Conservation (phyloP, 1,140 invertebrate species). For the Megathymus violae region DNA sequence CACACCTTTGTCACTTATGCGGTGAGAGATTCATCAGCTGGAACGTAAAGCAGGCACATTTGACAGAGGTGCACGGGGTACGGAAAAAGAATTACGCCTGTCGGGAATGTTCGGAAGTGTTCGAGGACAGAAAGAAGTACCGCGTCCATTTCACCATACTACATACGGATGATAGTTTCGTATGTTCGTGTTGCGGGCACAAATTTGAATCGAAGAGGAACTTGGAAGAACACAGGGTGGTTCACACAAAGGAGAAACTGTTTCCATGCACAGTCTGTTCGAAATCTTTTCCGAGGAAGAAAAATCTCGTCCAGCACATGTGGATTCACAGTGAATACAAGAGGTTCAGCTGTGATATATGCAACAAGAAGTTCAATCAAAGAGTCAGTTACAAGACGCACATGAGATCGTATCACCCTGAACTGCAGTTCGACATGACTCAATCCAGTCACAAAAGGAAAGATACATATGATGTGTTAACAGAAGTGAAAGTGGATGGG, state of each 20-base stretch:
- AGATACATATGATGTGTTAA: slow-evolving; percentile 52
- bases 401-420: slow-evolving; percentile 66
- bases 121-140: slow-evolving; percentile 50
- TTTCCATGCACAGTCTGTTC: slow-evolving; percentile 74
- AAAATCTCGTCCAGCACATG: slow-evolving; percentile 82
- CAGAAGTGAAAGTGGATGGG: slow-evolving; percentile 47
- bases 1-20: slow-evolving; percentile 54
- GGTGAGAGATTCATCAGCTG: slow-evolving; percentile 54
- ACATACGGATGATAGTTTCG: slow-evolving; percentile 52
- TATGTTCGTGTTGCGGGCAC: slow-evolving; percentile 52
- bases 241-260: slow-evolving; percentile 64
- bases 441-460: slow-evolving; percentile 38
- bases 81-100: slow-evolving; percentile 52
- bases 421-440: slow-evolving; percentile 49
- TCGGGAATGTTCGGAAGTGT: slow-evolving; percentile 52
- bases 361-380: slow-evolving; percentile 83
- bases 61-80: slow-evolving; percentile 49
- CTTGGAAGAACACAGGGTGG: slow-evolving; percentile 59
- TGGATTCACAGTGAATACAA: slow-evolving; percentile 75
- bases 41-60: slow-evolving; percentile 51
- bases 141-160: slow-evolving; percentile 53
- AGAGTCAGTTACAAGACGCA: slow-evolving; percentile 68
- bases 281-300: slow-evolving; percentile 81
- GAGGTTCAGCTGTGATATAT: slow-evolving; percentile 73
- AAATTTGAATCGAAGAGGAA: slow-evolving; percentile 57